Evolutionary conservation across 2,113 vertebrate species (phyloP), one percentile per base, ranked within the genome.

Genomic region (Cepphus grylle): DNA sequence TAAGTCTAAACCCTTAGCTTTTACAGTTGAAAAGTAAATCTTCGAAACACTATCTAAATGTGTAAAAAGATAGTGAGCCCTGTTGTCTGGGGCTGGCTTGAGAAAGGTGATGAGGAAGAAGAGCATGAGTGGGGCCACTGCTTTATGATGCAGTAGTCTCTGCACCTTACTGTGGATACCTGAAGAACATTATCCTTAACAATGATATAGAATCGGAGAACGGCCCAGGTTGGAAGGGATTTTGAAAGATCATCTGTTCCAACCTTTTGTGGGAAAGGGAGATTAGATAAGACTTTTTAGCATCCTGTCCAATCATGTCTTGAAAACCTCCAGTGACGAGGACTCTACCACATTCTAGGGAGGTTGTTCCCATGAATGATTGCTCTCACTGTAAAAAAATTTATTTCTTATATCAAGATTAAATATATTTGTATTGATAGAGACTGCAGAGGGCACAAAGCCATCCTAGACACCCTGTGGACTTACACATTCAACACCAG

Each of bases 401-500:
- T 0, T 40, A 16, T 63, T 88, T 88, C 32, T 86, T 55, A 2
- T 50, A 42, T 59, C 56, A 82, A 47, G 40, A 72, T 83, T 55
- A 72, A 83, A 47, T 79, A n/a, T 58, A 81, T 84, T 65, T 83
- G 10, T 79, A 11, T 63, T 86, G 66, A 61, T 80, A 67, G 26
- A 86, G 55, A 67, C 56, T 77, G 69, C 45, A 47, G n/a, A 52
- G 79, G 36, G 90, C 38, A 47, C 7, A 9, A 65, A 88, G 40
- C 61, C 58, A 16, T 72, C 43, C 34, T 38, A 47, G 76, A 61
- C 40, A 87, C 25, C 26, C 69, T 69, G 27, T 86, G 81, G 66
- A 87, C 49, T 81, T 82, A 25, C 16, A 36, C 49, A 81, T 93
- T 94, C 92, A 96, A 69, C 47, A 89, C 77, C 76, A 78, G 92